A percentile compares a stretch with the other conserved stretches of the same genome.
These are phyloP conservation scores for Coenonympha arcania DNA, from an alignment of 2,888 invertebrate species.

Conservation along the genomic window DNA sequence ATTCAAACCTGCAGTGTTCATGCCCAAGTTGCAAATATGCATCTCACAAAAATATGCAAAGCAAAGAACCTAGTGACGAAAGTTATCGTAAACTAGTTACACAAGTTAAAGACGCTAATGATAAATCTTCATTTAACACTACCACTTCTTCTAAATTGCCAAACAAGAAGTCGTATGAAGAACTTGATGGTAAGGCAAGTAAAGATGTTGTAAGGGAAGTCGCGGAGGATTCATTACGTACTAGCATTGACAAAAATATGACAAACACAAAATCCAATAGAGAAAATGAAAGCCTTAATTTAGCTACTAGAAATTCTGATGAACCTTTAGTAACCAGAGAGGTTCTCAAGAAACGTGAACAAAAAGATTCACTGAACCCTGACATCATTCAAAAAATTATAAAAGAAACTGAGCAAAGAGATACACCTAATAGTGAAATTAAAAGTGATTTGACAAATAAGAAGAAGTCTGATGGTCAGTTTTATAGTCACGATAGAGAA, in stretches of 20 bases:
- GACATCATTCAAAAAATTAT: not conserved
- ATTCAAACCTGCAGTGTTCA: slow-evolving; percentile 28
- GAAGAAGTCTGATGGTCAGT: not conserved
- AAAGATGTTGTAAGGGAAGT: not conserved
- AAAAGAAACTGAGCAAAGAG: not conserved
- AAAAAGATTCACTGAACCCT: too few relatives aligned
- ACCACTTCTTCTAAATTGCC: too few relatives aligned
- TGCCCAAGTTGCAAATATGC: slow-evolving; percentile 23
- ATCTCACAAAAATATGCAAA: not conserved
- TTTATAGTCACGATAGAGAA: not conserved
- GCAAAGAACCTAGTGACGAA: not conserved
- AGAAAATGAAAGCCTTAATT: too few relatives aligned
- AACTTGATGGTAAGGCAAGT: not conserved
- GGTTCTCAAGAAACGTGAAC: too few relatives aligned
- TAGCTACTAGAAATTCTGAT: too few relatives aligned
- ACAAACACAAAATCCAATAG: not conserved
- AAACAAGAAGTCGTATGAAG: not conserved
- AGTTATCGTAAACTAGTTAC: not conserved
- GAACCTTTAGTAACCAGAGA: too few relatives aligned
- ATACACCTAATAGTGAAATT: not conserved
- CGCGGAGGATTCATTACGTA: too few relatives aligned
- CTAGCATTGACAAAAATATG: too few relatives aligned
- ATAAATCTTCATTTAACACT: not conserved
- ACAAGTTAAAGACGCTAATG: not conserved
- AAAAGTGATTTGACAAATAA: not conserved